Base-by-base conservation (phyloP, 1,140 invertebrate species). In the Orchesella cincta region DNA sequence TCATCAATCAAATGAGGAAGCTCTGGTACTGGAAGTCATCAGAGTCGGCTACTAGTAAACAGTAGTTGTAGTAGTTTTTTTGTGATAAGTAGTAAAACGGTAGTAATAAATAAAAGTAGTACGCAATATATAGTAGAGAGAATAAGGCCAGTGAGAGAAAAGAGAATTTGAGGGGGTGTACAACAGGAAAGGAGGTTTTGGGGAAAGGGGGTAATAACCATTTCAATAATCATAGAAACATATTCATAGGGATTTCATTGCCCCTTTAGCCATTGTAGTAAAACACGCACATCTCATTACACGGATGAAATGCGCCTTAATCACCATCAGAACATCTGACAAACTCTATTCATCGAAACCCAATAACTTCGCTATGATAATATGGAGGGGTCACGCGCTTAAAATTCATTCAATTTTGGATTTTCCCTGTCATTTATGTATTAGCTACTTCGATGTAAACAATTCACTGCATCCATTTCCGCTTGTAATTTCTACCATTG, bases 121-220 rank as follows among this genome's bases (percentile, higher is more conserved):
- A 57, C 52, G 52, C 52, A 57, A 52, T 35, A 77, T 84, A 73
- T 82, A 84, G 83, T 67, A 62, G 82, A 84, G 83, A 83, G n/a
- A n/a, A 80, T 81, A 83, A 85, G 83, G 82, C 81, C 81, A 85
- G 83, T 84, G 78, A 83, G 84, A 85, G 81, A 83, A 83, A 83
- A 82, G 81, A 84, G 83, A 84, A 83, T 78, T 83, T 84, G 78
- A 83, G 81, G 83, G 67, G 70, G 77, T 80, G 70, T 79, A 76
- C 74, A 75, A 76, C 67, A 77, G 78, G 78, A 82, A 79, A 80
- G 74, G 75, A 79, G 75, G 74, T n/a, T n/a, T n/a, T 57, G 77
- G 52, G 57, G 76, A 78, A 78, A 81, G 79, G 80, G 78, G 78
- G 74, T 75, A 75, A 75, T 75, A 74, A 74, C 78, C 72, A 78